Base-by-base conservation (phyloP, 2,888 invertebrate species). In the Heptascelio sp. region DNA sequence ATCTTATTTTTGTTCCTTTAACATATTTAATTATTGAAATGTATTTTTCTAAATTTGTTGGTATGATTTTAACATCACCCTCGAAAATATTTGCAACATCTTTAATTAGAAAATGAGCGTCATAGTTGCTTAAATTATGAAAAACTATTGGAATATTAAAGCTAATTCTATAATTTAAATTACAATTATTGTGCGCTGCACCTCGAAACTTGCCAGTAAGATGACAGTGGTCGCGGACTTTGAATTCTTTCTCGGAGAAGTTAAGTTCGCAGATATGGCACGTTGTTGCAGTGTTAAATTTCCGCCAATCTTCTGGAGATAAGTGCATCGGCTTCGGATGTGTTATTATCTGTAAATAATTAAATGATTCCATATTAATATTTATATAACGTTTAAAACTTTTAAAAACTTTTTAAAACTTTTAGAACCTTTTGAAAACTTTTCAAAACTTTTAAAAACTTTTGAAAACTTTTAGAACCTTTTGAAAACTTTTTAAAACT, bases 11-110 rank as follows among this genome's bases (percentile, higher is more conserved):
- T 8, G 40, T 64, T 13, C 30, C 46, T 21, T 62, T 34, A 11
- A 64, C 70, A 19, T 23, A 37, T 49, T 75, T 80, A 1, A 43
- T 68, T 34, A 80, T 43, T 13, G 68, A 70, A 49, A 90, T 89
- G 67, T 89, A 92, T 79, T 87, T 88, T 85, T 92, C 91, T 64
- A 89, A 89, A 68, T 88, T 91, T 21, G 85, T 59, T 0, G 91
- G 86, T 19, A 91, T 85, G 8, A 91, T 55, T 17, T 79, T 79
- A 13, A 90, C 80, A 21, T 72, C 19, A 3, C 88, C 87, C 9
- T 82, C 82, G 70, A 83, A 72, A 26, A 1, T 6, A 25, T 55
- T 83, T 21, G 51, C 15, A 1, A 70, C 13, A 19, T 65, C 72
- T 37, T 26, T 49, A 30, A 68, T 76, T 11, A 76, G 9, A 53